Conservation (phyloP, 2,113 vertebrate species). For the Helogale parvula region DNA sequence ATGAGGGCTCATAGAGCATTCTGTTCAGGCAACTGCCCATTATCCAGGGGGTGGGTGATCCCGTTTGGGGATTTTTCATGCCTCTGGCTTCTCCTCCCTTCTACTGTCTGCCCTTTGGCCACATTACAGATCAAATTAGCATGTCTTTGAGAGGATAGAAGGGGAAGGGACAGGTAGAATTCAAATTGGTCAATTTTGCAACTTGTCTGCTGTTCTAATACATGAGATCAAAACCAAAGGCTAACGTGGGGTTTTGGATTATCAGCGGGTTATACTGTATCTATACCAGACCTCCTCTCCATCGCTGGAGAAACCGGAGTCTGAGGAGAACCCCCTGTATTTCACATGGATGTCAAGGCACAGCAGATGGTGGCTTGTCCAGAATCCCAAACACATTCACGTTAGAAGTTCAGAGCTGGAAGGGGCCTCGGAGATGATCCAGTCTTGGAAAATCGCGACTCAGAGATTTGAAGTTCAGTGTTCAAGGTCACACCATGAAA, state of each 20-base stretch:
- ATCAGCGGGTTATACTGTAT: slow-evolving; percentile 64
- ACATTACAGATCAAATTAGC: slow-evolving; percentile 78
- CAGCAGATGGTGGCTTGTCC: neutral
- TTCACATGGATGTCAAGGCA: neutral
- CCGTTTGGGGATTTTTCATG: slow-evolving; percentile 80
- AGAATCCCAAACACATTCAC: neutral
- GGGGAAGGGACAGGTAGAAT: slow-evolving; percentile 75
- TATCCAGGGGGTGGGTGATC: slow-evolving; percentile 76
- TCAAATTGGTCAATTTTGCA: slow-evolving; percentile 66
- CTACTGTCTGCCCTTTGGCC: slow-evolving; percentile 78
- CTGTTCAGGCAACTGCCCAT: slow-evolving; percentile 60
- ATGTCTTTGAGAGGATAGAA: slow-evolving; percentile 73
- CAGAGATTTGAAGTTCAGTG: neutral
- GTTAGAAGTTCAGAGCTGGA: neutral
- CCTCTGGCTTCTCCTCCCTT: slow-evolving; percentile 81
- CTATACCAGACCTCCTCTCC: slow-evolving; percentile 54
- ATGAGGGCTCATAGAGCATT: slow-evolving; percentile 46
- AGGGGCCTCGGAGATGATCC: neutral
- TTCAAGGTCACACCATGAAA: neutral
- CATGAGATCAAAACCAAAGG: slow-evolving; percentile 68
- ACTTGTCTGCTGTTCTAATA: slow-evolving; percentile 57
- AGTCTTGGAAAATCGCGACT: neutral
- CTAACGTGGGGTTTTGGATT: slow-evolving; percentile 47
- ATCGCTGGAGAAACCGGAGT: slow-evolving; percentile 36
- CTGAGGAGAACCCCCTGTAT: neutral